Base-by-base conservation (phyloP, 2,888 invertebrate genomes). In the Pantelozetes paolii region DNA sequence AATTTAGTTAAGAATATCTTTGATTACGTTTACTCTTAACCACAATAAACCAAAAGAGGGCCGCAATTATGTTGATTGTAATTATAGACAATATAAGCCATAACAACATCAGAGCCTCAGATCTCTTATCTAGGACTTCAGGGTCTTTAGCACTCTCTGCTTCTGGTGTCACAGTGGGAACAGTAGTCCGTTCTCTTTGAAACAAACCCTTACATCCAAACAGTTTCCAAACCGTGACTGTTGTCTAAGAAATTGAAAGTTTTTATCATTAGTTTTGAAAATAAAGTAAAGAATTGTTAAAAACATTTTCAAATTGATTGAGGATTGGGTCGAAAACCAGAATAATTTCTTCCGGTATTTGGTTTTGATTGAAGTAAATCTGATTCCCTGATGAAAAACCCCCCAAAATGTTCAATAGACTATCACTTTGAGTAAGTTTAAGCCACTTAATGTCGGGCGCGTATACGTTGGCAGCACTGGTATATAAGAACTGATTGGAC, bases 191-290 rank as follows among this genome's bases (percentile, higher is more conserved):
- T 28, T 30, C 28, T 30, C n/a, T 1, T 26, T n/a, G 5, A 30
- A 23, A 6, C 30, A n/a, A 3, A 5, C 50, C 50, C n/a, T 6
- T 50, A 18, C 62, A 62, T 6, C 36, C 36, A 23, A 62, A 62
- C 15, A n/a, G 23, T 11, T 62, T 62, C 62, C 62, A 62, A 62
- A 62, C 62, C 5, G 62, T 2, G n/a, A n/a, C n/a, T n/a, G n/a
- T n/a, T 23, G 23, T 62, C 62, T 62, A 5, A 5, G 18, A 5
- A 28, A 59, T 59, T 28, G 15, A 23, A 62, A 30, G 9, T 28
- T 18, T 6, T 28, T 15, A 32, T 15, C 11, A 8, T 62, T 62
- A 11, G n/a, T n/a, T n/a, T n/a, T n/a, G n/a, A n/a, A n/a, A 62
- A 28, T 30, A 59, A 15, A 15, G 6, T 18, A n/a, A n/a, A 6